Base-by-base conservation (phyloP, 1,140 invertebrate genomes). In the Diplogasteroides magnus region DNA sequence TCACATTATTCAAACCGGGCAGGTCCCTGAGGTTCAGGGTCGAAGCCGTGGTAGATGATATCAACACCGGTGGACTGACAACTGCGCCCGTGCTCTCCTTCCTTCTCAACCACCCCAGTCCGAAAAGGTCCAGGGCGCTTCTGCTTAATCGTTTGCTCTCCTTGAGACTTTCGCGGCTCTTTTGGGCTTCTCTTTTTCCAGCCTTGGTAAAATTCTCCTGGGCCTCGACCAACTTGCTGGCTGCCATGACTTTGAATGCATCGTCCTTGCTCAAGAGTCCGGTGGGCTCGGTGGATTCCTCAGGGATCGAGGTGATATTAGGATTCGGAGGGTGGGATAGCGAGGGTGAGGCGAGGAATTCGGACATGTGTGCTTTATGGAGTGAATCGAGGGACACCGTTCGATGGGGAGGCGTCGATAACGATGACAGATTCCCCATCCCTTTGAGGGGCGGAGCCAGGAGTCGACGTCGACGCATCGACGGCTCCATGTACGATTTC, bases 161-260 rank as follows among this genome's bases (percentile, higher is more conserved):
- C 48, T 37, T 66, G 1, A 56, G 48, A 60, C 59, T 48, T 59
- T 60, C 27, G 6, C 59, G 59, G 15, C 58, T 60, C 25, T 60
- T 55, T 26, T 55, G 32, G 19, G 6, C 59, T 67, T 26, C 58
- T 60, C 25, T 60, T 55, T 26, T 55, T 26, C 26, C 31, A 31
- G 70, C 70, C n/a, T 62, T 29, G 26, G 58, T 56, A 56, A 72
- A 32, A 48, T 72, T 72, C 27, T 72, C 70, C 70, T 67, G 66
- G 19, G 70, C 70, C 23, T 28, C 19, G 13, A 72, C 58, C 25
- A 72, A 28, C 25, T 72, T 72, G 19, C 57, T 32, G 14, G 70
- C 70, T 11, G 66, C 70, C 65, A 67, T 67, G 13, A 72, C 37
- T 31, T 72, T 72, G 65, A 72, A 72, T 60, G 66, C 64, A 31